phyloP scores from a whole-genome alignment of 2,797 vertebrate genomes.

The Falco cherrug region DNA sequence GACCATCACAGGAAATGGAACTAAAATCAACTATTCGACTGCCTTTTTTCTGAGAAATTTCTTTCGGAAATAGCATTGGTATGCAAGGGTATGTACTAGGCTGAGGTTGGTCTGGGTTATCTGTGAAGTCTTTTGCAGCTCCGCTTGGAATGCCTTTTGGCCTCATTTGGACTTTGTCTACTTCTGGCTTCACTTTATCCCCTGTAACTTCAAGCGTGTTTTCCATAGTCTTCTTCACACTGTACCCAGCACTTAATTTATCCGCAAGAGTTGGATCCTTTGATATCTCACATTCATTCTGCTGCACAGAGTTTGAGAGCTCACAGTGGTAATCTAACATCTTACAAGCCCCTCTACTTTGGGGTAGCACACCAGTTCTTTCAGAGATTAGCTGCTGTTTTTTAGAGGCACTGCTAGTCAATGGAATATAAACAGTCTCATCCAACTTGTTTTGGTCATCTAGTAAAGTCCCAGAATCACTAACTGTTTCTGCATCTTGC shows the following conservation, averaged over 20 bases:
- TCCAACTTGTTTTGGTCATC: constrained; percentile 66
- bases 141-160: constrained; percentile 27
- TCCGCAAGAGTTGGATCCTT: background rate
- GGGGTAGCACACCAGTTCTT: constrained; percentile 7
- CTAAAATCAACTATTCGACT: constrained; percentile 46
- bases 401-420: constrained; percentile 71
- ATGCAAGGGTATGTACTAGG: background rate
- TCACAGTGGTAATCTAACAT: background rate
- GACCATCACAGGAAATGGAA: constrained; percentile 74
- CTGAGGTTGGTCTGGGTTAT: constrained; percentile 8
- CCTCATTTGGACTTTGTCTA: constrained; percentile 43
- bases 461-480: constrained; percentile 57
- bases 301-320: background rate
- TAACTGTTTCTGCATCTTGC: constrained; percentile 39
- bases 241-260: background rate
- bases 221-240: constrained; percentile 32
- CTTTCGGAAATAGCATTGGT: background rate
- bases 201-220: background rate
- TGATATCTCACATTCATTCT: background rate
- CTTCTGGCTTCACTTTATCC: background rate
- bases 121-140: constrained; percentile 9
- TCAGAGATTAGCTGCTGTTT: constrained; percentile 16
- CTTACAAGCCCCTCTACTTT: background rate
- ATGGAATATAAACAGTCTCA: constrained; percentile 79
- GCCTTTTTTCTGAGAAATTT: background rate